A percentile compares a stretch with the other conserved stretches of the same genome.
These are phyloP conservation scores for Cantharis nigra DNA, from an alignment of 2,888 invertebrate species.

Conservation along the genomic window DNA sequence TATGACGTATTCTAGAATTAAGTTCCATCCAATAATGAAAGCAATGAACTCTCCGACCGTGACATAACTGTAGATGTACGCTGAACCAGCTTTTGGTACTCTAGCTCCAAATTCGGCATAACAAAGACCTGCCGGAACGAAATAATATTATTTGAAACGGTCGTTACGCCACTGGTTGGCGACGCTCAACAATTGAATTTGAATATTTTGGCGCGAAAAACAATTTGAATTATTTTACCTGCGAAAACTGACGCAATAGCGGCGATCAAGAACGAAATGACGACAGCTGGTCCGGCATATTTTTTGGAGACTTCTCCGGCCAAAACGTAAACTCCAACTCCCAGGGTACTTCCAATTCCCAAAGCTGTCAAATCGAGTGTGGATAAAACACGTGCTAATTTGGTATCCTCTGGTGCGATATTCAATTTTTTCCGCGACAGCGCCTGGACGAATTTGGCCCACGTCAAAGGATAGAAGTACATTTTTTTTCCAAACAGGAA, in stretches of 20 bases:
- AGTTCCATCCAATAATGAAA: slow-evolving; percentile 92
- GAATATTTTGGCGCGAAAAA: not conserved
- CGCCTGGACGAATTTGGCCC: slow-evolving; percentile 40
- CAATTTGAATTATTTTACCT: slow-evolving; percentile 59
- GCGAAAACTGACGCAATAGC: slow-evolving; percentile 90
- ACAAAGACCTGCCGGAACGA: slow-evolving; percentile 68
- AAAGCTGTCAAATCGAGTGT: slow-evolving; percentile 83
- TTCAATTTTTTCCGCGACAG: slow-evolving; percentile 56
- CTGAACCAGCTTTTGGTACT: slow-evolving; percentile 89
- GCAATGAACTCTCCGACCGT: slow-evolving; percentile 91
- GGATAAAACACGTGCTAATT: slow-evolving; percentile 73
- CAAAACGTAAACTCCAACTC: slow-evolving; percentile 89
- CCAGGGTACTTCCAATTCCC: slow-evolving; percentile 82
- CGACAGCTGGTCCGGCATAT: slow-evolving; percentile 84
- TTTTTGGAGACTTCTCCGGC: slow-evolving; percentile 83
- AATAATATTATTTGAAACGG: not conserved
- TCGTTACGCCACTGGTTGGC: not conserved
- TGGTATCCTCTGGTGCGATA: slow-evolving; percentile 52
- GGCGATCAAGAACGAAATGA: slow-evolving; percentile 85
- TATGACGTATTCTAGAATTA: slow-evolving; percentile 86
- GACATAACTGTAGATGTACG: slow-evolving; percentile 92
- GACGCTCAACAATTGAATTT: not conserved
- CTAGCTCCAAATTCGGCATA: slow-evolving; percentile 91
- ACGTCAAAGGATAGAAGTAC: slow-evolving; percentile 30
- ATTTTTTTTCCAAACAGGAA: slow-evolving; percentile 18